Evolutionary conservation across 2,113 vertebrate species (phyloP), one percentile per base, ranked within the genome.

Genomic region (Neodontobutis hainanensis): DNA sequence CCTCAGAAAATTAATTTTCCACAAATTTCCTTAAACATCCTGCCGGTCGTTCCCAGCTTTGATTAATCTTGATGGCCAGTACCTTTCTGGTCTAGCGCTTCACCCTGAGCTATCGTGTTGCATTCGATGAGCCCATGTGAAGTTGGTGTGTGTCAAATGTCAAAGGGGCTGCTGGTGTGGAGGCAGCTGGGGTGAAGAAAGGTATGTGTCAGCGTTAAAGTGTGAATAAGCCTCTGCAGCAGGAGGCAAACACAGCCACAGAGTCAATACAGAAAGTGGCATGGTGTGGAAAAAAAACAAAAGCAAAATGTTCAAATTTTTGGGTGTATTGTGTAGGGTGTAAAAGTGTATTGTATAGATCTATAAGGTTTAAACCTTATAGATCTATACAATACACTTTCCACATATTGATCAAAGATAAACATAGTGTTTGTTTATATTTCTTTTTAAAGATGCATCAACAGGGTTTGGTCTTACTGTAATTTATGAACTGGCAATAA

Each of bases 101-200:
- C 19, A 27, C 19, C 19, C 19, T 40, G 38, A 40, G 38, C 38
- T 40, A 40, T 4, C 8, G 44, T 12, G 44, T 10, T 45, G 44
- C 44, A 45, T 45, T 45, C 44, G 12, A 45, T 12, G 44, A 12
- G 8, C 44, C 44, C 11, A 11, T 46, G 44, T 46, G 44, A 46
- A 46, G 44, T 46, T 11, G 44, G 0, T 3, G 12, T 14, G 44
- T 12, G 44, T 46, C 44, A 14, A 11, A 46, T 46, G 44, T 46
- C 11, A 5, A 27, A 27, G 19, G 19, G 44, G 44, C 44, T 14
- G 44, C 5, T 15, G 48, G 15, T 16, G 48, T 85, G 85, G 84
- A 74, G 82, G 70, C 84, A 82, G 84, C 81, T 84, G 88, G 60
- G 63, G 36, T 47, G 56, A 76, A 66, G 63, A 70, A 16, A 76